Evolutionary conservation across 2,113 vertebrate genomes (phyloP).

Genomic region (Andinoacara biseriatus): DNA sequence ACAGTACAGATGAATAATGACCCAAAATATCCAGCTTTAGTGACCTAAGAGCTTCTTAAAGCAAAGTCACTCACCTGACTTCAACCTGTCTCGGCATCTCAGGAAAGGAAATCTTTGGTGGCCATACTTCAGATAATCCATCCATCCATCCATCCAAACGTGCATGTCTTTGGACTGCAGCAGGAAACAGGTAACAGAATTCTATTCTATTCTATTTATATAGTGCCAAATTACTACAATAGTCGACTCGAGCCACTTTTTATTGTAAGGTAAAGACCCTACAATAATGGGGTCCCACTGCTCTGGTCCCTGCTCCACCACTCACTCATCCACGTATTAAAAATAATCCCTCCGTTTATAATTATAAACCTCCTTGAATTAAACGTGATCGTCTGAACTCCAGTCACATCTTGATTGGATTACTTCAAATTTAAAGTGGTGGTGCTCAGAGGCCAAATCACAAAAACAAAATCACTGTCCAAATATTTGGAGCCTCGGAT

Average conservation of each 20-base stretch:
- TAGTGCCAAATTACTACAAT: too few relatives aligned
- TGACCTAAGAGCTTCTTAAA: not conserved
- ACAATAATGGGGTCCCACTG: not conserved
- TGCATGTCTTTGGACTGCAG: too few relatives aligned
- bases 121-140: not conserved
- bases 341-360: not conserved
- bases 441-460: not conserved
- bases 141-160: slow-evolving; percentile 8
- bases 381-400: not conserved
- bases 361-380: not conserved
- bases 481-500: not conserved
- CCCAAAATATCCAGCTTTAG: not conserved
- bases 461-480: not conserved
- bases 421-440: not conserved
- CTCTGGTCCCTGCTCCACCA: not conserved
- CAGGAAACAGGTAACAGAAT: not conserved
- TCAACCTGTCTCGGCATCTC: not conserved
- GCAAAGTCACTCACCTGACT: not conserved
- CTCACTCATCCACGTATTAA: slow-evolving; percentile 5
- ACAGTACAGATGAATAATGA: not conserved
- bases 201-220: too few relatives aligned
- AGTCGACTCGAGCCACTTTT: too few relatives aligned
- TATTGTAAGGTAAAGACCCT: too few relatives aligned
- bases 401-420: not conserved
- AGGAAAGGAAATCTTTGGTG: not conserved